Evolutionary conservation across 2,888 invertebrate species (phyloP), one percentile per base, ranked within the genome.

Genomic region (Troglohyphantes excavatus): DNA sequence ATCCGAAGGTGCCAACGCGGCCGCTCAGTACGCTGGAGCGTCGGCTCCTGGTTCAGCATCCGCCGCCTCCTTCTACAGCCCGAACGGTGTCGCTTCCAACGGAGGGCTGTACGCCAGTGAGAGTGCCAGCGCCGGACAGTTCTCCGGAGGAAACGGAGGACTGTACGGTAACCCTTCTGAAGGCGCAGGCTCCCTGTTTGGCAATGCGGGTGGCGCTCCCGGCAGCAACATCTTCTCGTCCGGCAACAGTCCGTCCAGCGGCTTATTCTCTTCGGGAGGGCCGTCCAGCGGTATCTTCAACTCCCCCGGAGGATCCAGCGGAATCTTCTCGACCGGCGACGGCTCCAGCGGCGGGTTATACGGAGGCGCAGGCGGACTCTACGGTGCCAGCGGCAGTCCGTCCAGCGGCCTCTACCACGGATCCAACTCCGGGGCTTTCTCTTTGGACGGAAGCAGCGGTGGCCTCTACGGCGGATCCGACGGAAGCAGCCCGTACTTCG

Each of bases 61-160:
- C 13, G 73, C 81, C 26, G 67, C 27, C 23, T 65, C 78, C 6
- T 72, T 75, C 17, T 79, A 81, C 73, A 79, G 59, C 21, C 89
- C 83, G 17, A 65, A 27, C 21, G 73, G 81, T 19, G 61, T 39
- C 5, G 29, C 27, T 26, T 61, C 70, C 5, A 79, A 21, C 26
- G 26, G 59, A 27, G 79, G 72, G 19, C 63, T 89, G 27, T 89
- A 76, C 13, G 88, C 88, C 59, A 90, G 90, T 19, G 84, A 90
- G 63, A 72, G 46, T 17, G 84, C 83, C 23, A 76, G 68, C 27
- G 27, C 76, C 5, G 75, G 68, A n/a, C 88, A 82, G n/a, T 90
- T 90, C 27, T 70, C 84, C 2, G 78, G 72, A 7, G 53, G 68
- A n/a, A 46, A 46, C 29, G 7, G 63, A 3, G 75, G 81, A 2